Conservation (phyloP, 23 tunicate genomes). For the Halocynthia aurantium region DNA sequence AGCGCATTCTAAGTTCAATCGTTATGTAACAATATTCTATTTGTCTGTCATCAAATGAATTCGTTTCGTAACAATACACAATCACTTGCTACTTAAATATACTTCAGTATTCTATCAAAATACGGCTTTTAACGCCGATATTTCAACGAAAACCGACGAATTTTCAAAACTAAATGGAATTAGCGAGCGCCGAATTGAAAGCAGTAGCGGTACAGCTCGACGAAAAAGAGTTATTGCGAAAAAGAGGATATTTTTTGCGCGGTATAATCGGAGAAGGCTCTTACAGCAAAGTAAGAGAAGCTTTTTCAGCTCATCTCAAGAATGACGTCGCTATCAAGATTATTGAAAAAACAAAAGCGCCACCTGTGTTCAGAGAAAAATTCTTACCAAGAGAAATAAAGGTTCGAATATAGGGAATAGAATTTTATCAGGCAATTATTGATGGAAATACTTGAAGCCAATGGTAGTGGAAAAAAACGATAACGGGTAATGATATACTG, state of each 20-base stretch:
- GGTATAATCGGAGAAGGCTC: slow-evolving; percentile 48
- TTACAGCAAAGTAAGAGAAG: slow-evolving; percentile 93
- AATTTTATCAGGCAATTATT: not conserved
- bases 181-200: not conserved
- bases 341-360: slow-evolving; percentile 56
- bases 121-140: not conserved
- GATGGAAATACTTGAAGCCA: no score
- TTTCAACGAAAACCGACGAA: not conserved
- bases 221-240: not conserved
- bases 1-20: no score
- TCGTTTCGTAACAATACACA: no score
- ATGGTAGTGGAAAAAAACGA: no score
- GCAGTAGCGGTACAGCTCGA: not conserved
- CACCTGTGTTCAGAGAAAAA: slow-evolving; percentile 53
- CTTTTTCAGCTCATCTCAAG: slow-evolving; percentile 40
- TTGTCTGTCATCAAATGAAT: no score
- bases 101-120: not conserved
- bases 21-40: no score
- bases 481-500: no score
- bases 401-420: not conserved
- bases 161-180: not conserved
- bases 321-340: slow-evolving; percentile 88
- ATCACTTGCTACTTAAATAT: no score
- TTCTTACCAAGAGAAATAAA: slow-evolving; percentile 88
- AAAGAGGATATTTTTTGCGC: slow-evolving; percentile 1